These are phyloP conservation scores for Megaceryle torquata DNA, from an alignment of 2,113 vertebrate species.

Conservation along the genomic window DNA sequence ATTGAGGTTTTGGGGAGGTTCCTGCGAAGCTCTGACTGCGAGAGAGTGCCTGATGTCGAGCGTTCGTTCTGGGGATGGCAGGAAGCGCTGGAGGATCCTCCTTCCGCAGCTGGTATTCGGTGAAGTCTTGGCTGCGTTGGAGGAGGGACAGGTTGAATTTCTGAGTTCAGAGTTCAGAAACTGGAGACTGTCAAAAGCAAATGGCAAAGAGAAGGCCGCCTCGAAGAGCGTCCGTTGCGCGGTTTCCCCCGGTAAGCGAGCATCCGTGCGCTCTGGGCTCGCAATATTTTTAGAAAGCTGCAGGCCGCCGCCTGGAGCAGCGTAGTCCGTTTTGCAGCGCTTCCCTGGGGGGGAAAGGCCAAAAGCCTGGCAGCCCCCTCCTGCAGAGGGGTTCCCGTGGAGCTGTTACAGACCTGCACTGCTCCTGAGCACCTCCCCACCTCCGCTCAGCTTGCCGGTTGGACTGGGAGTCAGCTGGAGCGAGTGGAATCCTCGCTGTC, in stretches of 20 bases:
- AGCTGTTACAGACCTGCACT: accelerated
- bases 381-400: not conserved
- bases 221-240: not conserved
- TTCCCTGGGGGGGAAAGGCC: not conserved
- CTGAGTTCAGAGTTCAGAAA: not conserved
- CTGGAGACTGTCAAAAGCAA: not conserved
- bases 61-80: not conserved
- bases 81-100: not conserved
- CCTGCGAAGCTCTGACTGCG: no score
- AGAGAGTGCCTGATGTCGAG: not conserved
- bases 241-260: not conserved
- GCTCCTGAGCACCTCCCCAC: not conserved
- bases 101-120: not conserved
- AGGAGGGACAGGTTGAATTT: not conserved
- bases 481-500: not conserved
- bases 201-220: not conserved
- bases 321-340: not conserved
- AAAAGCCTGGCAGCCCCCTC: not conserved
- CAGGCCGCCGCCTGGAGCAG: not conserved
- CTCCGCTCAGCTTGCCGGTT: not conserved
- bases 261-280: not conserved
- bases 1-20: not conserved
- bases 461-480: not conserved
- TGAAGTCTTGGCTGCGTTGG: not conserved
- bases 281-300: not conserved